phyloP scores from a whole-genome alignment of 2,113 vertebrate genomes.

The Girardinichthys multiradiatus region DNA sequence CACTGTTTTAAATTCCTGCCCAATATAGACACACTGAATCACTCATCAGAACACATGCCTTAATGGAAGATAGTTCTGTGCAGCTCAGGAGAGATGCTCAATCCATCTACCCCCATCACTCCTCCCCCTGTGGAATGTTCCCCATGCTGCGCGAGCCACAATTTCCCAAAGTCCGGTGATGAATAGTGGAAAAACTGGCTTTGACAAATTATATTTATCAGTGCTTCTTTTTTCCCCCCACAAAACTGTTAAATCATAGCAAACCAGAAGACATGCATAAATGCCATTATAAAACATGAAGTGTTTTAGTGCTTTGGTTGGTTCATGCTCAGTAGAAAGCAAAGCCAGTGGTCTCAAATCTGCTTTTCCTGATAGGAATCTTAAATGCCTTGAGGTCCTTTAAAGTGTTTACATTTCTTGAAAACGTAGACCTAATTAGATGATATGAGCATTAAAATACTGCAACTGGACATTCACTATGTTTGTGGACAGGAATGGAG shows the following conservation, averaged over 20 bases:
- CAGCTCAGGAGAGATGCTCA: constrained; percentile 56
- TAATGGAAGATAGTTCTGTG: constrained; percentile 72
- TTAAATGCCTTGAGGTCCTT: constrained; percentile 14
- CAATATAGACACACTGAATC: constrained; percentile 79
- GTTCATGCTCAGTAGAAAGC: constrained; percentile 38
- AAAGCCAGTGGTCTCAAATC: constrained; percentile 27
- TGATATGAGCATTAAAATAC: background rate
- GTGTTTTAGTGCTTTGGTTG: constrained; percentile 43
- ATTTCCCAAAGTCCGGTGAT: constrained; percentile 66
- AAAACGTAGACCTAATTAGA: background rate
- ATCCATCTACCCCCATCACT: constrained; percentile 58
- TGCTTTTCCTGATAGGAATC: constrained; percentile 32
- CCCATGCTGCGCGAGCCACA: constrained; percentile 65
- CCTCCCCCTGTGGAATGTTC: constrained; percentile 65
- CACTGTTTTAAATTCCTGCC: constrained; percentile 77
- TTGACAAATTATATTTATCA: constrained; percentile 73
- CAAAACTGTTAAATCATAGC: constrained; percentile 59
- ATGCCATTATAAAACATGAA: constrained; percentile 51
- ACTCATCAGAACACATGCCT: constrained; percentile 77
- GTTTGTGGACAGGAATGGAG: background rate
- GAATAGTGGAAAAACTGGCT: constrained; percentile 72
- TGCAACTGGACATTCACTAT: background rate
- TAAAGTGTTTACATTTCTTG: background rate
- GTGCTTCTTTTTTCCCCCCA: constrained; percentile 25
- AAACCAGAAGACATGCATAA: constrained; percentile 57